Evolutionary conservation across 2,888 invertebrate genomes (phyloP), one percentile per base, ranked within the genome.

Genomic region (Ochlodes sylvanus): DNA sequence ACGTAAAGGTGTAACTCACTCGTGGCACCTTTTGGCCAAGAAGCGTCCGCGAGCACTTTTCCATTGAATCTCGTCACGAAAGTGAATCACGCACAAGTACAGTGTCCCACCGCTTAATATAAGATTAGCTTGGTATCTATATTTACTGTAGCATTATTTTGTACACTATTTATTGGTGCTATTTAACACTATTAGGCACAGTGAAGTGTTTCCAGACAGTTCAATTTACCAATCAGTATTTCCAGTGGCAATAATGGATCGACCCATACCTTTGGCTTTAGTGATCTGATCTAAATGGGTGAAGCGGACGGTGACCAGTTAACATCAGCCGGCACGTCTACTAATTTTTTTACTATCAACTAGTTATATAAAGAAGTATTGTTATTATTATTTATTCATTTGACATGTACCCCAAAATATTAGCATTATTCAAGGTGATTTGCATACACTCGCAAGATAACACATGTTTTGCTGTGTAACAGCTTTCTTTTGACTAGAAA

Each of bases 11-110:
- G 76, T 90, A n/a, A 77, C 86, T 0, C 89, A 90, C 69, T 87
- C 92, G 0, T 93, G 92, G 92, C 90, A 91, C 66, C 78, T 91
- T 34, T 82, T 93, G 0, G 84, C 91, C 5, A 93, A 92, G 80
- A 92, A 92, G 76, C 79, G 90, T 71, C 92, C 92, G 0, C 78
- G 92, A 7, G 92, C 92, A 0, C 81, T 93, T 7, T 93, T 93
- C 79, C 89, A 88, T 70, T 93, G 77, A 87, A 72, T 12, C 42
- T 55, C 42, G 12, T 1, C 17, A 27, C 56, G 42, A 52, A 38
- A 71, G n/a, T 50, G 54, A 54, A 60, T 44, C 52, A 70, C 64
- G 70, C 72, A 70, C 76, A 76, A 75, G 66, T 70, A 63, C 64
- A 76, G 71, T 84, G 78, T 79, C 90, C 91, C 89, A 89, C 89